Evolutionary conservation across 2,888 invertebrate genomes (phyloP).

Genomic region (Gandaritis pyraliata): DNA sequence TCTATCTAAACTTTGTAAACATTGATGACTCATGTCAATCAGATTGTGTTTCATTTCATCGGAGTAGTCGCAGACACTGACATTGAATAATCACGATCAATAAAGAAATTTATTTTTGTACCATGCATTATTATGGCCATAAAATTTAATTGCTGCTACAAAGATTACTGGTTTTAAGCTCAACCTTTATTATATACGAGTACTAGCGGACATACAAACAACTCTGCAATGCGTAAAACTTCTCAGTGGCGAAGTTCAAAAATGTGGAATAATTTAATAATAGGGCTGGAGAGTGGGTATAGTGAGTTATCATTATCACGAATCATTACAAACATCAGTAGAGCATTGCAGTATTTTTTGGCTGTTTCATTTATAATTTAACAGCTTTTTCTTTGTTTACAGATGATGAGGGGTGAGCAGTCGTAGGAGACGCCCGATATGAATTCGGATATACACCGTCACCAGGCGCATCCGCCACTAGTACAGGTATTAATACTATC

Average conservation of each 20-base stretch:
- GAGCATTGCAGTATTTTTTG: background rate
- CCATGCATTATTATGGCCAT: constrained; percentile 18
- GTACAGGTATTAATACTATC: constrained; percentile 66
- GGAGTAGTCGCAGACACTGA: constrained; percentile 24
- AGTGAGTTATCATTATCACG: background rate
- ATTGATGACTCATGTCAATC: constrained; percentile 41
- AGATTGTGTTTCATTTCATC: constrained; percentile 29
- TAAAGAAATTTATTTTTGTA: constrained; percentile 28
- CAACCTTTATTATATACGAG: constrained; percentile 20
- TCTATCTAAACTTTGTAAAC: constrained; percentile 35
- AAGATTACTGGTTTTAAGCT: constrained; percentile 25
- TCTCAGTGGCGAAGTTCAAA: constrained; percentile 14
- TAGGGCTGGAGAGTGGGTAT: background rate
- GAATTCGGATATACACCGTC: constrained; percentile 83
- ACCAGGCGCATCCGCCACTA: constrained; percentile 81
- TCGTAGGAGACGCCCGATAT: constrained; percentile 74
- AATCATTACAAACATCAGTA: background rate
- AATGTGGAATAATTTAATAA: constrained; percentile 27
- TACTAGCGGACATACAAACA: constrained; percentile 17
- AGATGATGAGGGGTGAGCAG: constrained; percentile 77
- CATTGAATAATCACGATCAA: constrained; percentile 32
- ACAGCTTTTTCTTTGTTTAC: constrained; percentile 48
- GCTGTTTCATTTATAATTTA: background rate
- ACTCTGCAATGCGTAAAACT: constrained; percentile 31
- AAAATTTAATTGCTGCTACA: constrained; percentile 28